Evolutionary conservation across 37 sponge, comb jelly and placozoan genomes (phyloP).

Genomic region (Amphimedon queenslandica): DNA sequence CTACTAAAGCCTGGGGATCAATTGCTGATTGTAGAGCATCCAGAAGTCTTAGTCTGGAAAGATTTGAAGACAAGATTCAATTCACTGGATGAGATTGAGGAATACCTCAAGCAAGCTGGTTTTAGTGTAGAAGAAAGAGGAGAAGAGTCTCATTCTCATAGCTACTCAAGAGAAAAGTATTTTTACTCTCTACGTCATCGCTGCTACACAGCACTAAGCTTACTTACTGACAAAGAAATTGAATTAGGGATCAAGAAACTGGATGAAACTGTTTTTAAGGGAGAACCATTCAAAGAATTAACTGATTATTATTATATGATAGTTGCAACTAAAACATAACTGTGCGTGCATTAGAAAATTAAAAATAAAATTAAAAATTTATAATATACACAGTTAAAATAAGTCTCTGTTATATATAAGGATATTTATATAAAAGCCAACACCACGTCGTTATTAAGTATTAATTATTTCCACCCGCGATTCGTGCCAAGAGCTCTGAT

Average conservation of each 20-base stretch:
- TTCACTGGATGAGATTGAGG: background rate
- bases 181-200: background rate
- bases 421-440: no score
- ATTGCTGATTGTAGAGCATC: no score
- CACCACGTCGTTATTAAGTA: no score
- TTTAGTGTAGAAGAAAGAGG: background rate
- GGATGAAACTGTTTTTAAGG: background rate
- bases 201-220: background rate
- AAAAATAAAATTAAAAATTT: no score
- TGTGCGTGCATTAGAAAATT: no score
- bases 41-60: no score
- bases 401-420: no score
- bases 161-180: background rate
- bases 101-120: background rate
- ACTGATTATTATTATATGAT: background rate
- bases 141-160: background rate
- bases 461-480: no score
- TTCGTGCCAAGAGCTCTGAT: no score
- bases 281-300: background rate
- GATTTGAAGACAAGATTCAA: no score
- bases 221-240: slow-evolving; percentile 7
- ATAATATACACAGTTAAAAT: no score
- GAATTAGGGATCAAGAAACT: slow-evolving; percentile 3
- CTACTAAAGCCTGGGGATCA: no score
- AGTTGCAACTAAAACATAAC: background rate